A percentile compares a stretch with the other conserved stretches of the same genome.
These are phyloP conservation scores for Lepidotrigona ventralis DNA, from an alignment of 1,140 invertebrate species.

Conservation along the genomic window DNA sequence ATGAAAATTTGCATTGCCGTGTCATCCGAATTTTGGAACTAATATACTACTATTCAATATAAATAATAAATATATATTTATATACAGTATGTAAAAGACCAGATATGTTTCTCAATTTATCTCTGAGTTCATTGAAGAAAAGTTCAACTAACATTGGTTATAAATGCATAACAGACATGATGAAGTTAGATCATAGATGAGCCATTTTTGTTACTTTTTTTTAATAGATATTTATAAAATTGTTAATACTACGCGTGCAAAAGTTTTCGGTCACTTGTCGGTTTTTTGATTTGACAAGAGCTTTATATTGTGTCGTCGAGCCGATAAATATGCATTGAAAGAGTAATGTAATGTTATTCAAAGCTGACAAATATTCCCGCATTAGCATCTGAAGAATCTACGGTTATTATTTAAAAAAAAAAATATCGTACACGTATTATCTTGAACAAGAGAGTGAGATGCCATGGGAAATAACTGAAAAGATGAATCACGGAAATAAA, in stretches of 20 bases:
- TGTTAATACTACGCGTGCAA: background rate
- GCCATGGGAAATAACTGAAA: background rate
- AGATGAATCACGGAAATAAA: background rate
- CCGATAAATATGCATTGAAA: background rate
- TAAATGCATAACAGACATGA: background rate
- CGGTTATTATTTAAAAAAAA: background rate
- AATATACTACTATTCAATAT: too few relatives aligned
- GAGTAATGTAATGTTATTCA: background rate
- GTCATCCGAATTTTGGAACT: too few relatives aligned
- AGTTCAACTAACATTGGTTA: background rate
- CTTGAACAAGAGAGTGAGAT: background rate
- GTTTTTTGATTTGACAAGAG: background rate
- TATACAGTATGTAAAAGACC: background rate
- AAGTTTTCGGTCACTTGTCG: background rate
- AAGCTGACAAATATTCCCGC: background rate
- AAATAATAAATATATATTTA: too few relatives aligned
- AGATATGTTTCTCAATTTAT: background rate
- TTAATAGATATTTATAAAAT: background rate
- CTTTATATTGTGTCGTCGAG: background rate
- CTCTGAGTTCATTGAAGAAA: background rate
- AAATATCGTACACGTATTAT: background rate
- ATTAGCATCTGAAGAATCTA: background rate
- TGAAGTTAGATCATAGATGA: background rate
- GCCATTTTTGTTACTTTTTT: background rate
- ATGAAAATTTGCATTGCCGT: too few relatives aligned